Evolutionary conservation across 2,888 invertebrate species (phyloP), one percentile per base, ranked within the genome.

Genomic region (Scaptomyza reducta): DNA sequence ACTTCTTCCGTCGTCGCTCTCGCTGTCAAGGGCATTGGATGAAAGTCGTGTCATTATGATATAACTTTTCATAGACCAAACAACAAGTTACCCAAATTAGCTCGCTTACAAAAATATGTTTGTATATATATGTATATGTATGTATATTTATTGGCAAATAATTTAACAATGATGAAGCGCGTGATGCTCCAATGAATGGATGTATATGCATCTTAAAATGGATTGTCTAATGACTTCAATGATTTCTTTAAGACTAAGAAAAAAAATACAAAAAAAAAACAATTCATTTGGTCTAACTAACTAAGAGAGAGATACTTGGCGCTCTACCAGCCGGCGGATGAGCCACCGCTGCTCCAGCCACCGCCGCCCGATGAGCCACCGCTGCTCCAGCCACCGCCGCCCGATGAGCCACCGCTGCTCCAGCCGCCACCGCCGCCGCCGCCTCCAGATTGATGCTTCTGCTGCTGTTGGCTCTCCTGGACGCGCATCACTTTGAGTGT

Each of bases 251-350:
- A 84, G 60, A 74, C 87, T 87, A 87, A 50, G 13, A 80, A 87
- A 82, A 79, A 82, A 82, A 87, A 70, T 66, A 61, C 2, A 41
- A 55, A 72, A 70, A 70, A 68, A 65, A 80, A 78, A 54, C 49
- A 74, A 75, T 73, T 81, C 53, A 75, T 82, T 82, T 82, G 88
- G 82, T 87, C 82, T 87, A 85, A 73, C 76, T 82, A 81, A 75
- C 40, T 57, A 47, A 54, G 50, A 6, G 16, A 25, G 22, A 10
- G 16, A 6, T 1, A 2, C 35, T 6, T 14, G 14, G 16, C 11
- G 16, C 46, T 57, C 64, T 79, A 78, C 88, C 87, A 83, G 54
- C 66, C 70, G 11, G 69, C 38, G 16, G 72, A n/a, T 18, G 40
- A 47, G 25, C 74, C 57, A 9, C 56, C 74, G 6, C 45, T 63